Conservation (phyloP, 2,888 invertebrate genomes). For the Stegana nigrithorax region DNA sequence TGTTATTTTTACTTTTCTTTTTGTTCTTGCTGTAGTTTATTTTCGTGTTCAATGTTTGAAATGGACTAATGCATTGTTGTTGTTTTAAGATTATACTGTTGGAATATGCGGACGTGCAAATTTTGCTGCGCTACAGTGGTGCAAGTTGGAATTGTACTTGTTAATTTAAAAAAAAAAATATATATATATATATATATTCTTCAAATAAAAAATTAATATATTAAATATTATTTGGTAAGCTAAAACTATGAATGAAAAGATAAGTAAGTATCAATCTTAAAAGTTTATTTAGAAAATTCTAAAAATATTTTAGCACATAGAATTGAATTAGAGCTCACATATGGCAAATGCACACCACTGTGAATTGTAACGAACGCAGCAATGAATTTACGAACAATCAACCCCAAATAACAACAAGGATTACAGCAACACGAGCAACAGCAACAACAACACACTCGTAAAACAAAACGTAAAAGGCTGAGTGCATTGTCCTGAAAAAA, state of each 20-base stretch:
- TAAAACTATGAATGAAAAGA: too few species aligned
- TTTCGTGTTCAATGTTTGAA: constrained; percentile 57
- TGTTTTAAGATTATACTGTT: constrained; percentile 48
- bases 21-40: constrained; percentile 41
- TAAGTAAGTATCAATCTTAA: too few species aligned
- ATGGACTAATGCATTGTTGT: constrained; percentile 65
- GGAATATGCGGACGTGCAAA: constrained; percentile 19
- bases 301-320: neutral
- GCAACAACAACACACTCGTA: constrained; percentile 12
- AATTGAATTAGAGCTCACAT: too few species aligned
- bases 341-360: constrained; percentile 23
- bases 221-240: too few species aligned
- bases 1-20: constrained; percentile 16
- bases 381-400: constrained; percentile 47
- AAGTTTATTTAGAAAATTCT: neutral
- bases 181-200: too few species aligned
- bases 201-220: too few species aligned
- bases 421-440: constrained; percentile 38
- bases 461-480: constrained; percentile 22
- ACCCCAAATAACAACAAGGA: constrained; percentile 55
- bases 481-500: constrained; percentile 52
- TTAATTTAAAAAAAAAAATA: too few species aligned
- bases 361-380: constrained; percentile 26
- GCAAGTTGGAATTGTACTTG: too few species aligned
- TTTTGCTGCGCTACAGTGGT: neutral